These are phyloP conservation scores for Anthonomus grandis DNA, from an alignment of 1,140 invertebrate species.

Conservation along the genomic window DNA sequence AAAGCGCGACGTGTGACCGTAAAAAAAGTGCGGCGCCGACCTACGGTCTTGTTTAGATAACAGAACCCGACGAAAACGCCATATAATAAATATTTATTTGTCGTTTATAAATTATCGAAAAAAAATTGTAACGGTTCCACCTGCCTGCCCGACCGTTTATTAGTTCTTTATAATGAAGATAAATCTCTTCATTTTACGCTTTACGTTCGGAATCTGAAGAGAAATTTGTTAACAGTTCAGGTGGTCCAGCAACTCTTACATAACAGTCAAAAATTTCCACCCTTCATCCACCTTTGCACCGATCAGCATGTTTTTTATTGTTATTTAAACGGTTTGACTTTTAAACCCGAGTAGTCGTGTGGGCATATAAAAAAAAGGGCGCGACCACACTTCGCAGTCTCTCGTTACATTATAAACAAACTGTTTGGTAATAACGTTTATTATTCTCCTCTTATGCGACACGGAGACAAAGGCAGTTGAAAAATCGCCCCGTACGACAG, in stretches of 20 bases:
- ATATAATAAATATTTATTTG: conserved; percentile 26
- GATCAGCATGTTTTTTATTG: too few relatives aligned
- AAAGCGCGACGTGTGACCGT: conserved; percentile 18
- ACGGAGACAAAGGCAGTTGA: conserved; percentile 20
- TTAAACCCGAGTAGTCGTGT: conserved; percentile 5
- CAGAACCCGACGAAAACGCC: too few relatives aligned
- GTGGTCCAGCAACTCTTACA: too few relatives aligned
- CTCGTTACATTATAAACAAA: conserved; percentile 24
- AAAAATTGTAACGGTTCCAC: conserved; percentile 20
- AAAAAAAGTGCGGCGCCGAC: conserved; percentile 25
- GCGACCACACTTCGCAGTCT: conserved; percentile 21
- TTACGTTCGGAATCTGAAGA: too few relatives aligned
- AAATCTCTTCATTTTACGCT: too few relatives aligned
- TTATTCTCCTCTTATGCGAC: conserved; percentile 19
- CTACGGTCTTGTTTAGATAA: conserved; percentile 21
- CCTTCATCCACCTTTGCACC: too few relatives aligned
- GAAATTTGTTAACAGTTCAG: too few relatives aligned
- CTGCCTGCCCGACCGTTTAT: too few relatives aligned
- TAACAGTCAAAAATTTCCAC: too few relatives aligned
- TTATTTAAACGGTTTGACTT: too few relatives aligned
- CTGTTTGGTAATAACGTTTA: conserved; percentile 24
- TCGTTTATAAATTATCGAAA: conserved; percentile 16
- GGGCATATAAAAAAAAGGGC: conserved; percentile 20
- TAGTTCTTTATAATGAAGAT: too few relatives aligned
- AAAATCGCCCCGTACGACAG: conserved; percentile 13